phyloP scores from a whole-genome alignment of 2,113 vertebrate species.

The Bucco capensis region DNA sequence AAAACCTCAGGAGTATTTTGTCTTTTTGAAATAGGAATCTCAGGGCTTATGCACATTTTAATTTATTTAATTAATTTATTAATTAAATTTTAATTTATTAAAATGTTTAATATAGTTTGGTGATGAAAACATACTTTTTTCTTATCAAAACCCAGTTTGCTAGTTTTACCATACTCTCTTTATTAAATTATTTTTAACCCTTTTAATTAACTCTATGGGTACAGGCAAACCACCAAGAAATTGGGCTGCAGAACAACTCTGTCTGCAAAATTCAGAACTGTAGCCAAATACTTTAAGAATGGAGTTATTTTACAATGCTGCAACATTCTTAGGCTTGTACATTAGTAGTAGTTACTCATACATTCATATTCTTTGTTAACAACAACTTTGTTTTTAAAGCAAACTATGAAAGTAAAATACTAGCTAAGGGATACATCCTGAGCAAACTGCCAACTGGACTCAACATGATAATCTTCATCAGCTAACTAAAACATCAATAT shows the following conservation, averaged over 20 bases:
- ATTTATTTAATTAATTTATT: too few species aligned
- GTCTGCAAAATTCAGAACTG: background rate
- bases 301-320: background rate
- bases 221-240: background rate
- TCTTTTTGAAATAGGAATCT: background rate
- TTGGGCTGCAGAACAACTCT: background rate
- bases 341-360: background rate
- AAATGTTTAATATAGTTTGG: background rate
- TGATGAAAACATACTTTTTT: background rate
- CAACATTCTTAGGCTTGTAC: background rate
- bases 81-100: too few species aligned
- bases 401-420: background rate
- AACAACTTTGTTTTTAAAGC: background rate
- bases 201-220: background rate
- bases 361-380: background rate
- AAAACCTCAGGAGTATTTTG: background rate
- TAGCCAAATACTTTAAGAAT: background rate
- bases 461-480: background rate
- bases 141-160: background rate
- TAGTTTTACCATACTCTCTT: background rate
- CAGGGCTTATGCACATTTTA: background rate
- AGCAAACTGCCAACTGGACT: background rate
- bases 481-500: background rate
- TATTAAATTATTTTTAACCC: conserved; percentile 3
- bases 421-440: background rate